phyloP scores from a whole-genome alignment of 1,140 invertebrate species.

The Polyergus mexicanus region DNA sequence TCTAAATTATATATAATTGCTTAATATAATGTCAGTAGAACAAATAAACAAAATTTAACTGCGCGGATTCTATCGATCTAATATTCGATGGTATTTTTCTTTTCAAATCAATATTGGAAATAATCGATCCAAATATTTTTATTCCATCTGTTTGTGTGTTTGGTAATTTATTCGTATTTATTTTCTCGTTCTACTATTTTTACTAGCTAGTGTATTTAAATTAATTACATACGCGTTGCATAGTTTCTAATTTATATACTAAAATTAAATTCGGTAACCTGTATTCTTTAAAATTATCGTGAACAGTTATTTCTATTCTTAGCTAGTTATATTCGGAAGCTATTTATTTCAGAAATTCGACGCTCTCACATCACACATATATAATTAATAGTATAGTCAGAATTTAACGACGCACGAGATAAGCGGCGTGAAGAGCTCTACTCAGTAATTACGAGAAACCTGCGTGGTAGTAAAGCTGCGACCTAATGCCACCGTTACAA shows the following conservation, averaged over 20 bases:
- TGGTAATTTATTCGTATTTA: conserved; percentile 1
- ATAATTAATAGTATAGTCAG: conserved; percentile 14
- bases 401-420: conserved; percentile 40
- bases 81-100: too few relatives aligned
- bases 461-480: not conserved
- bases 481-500: not conserved
- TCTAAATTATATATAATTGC: too few relatives aligned
- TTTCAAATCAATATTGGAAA: too few relatives aligned
- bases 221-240: not conserved
- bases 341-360: conserved; percentile 37
- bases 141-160: not conserved
- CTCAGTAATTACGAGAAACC: conserved; percentile 34
- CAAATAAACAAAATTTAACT: too few relatives aligned
- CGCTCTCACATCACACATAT: conserved; percentile 9
- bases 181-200: not conserved
- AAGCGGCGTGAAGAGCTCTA: conserved; percentile 20
- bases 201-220: not conserved
- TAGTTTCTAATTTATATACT: not conserved
- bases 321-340: not conserved
- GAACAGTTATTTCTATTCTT: conserved; percentile 19
- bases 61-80: too few relatives aligned
- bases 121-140: not conserved
- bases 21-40: too few relatives aligned
- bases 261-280: conserved; percentile 11
- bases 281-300: not conserved